A percentile compares a stretch with the other conserved stretches of the same genome.
Conservation (phyloP, 2,113 vertebrate species). For the Triplophysa siluroides region DNA sequence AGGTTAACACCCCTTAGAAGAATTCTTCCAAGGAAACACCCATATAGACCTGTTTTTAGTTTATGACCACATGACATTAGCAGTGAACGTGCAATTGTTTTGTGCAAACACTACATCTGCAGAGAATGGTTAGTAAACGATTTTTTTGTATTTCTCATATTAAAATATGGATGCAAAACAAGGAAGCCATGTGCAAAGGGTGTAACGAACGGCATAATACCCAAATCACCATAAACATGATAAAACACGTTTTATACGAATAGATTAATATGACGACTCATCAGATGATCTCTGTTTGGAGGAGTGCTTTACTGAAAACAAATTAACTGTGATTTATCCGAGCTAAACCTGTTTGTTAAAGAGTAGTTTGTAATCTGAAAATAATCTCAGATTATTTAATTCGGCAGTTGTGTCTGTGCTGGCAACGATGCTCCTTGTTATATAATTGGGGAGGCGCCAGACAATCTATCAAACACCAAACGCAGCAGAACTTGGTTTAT, state of each 20-base stretch:
- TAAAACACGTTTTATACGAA: not conserved
- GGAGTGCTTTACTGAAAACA: not conserved
- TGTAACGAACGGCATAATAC: not conserved
- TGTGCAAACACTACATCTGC: not conserved
- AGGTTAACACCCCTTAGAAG: slow-evolving; percentile 39
- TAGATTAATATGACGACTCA: not conserved
- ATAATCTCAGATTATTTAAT: not conserved
- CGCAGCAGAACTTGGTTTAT: not conserved
- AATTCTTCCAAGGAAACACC: slow-evolving; percentile 34
- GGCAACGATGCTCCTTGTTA: slow-evolving; percentile 12
- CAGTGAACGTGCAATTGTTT: not conserved
- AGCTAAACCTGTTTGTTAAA: not conserved
- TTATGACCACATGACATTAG: not conserved
- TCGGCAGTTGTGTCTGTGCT: not conserved
- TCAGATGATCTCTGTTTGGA: not conserved
- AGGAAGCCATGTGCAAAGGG: not conserved
- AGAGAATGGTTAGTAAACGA: not conserved
- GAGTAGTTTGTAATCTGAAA: not conserved
- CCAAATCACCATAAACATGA: slow-evolving; percentile 14
- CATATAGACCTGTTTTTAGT: slow-evolving; percentile 31
- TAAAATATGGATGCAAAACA: not conserved
- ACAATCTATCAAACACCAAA: slow-evolving; percentile 9
- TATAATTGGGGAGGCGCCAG: slow-evolving; percentile 41
- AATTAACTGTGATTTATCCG: not conserved
- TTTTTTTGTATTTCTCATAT: not conserved